A percentile compares a stretch with the other conserved stretches of the same genome.
These are phyloP conservation scores for Anas georgica DNA, from an alignment of 2,797 vertebrate species.

Conservation along the genomic window DNA sequence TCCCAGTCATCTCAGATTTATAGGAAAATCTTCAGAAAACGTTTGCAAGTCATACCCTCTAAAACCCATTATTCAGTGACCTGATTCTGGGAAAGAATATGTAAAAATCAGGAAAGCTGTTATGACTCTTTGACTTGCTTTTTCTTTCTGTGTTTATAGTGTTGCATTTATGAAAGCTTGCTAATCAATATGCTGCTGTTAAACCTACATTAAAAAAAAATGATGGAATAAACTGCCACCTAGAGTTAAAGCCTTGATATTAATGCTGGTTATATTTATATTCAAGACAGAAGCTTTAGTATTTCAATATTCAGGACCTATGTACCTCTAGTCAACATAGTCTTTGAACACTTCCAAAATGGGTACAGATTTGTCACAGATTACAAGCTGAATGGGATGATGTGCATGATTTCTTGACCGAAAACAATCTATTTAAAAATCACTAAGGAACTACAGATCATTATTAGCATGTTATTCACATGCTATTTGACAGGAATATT, in stretches of 20 bases:
- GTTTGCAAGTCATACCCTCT: neutral
- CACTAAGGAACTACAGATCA: neutral
- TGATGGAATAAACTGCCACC: conserved; percentile 71
- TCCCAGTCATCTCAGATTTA: neutral
- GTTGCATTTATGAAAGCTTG: neutral
- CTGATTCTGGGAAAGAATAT: neutral
- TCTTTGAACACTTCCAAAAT: neutral
- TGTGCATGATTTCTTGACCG: neutral
- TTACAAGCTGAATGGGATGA: neutral
- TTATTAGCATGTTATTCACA: neutral
- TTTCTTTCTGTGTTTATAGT: neutral
- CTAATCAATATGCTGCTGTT: neutral
- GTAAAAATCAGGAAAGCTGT: neutral
- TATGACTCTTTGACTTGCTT: neutral
- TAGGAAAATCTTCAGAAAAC: neutral
- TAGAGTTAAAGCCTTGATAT: conserved; percentile 64
- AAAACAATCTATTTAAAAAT: neutral
- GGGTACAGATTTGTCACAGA: neutral
- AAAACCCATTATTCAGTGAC: neutral
- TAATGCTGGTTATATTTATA: neutral
- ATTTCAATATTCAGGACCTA: neutral
- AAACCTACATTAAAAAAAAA: neutral
- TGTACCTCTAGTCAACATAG: neutral
- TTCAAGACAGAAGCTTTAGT: neutral
- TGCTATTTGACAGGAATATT: neutral